These are phyloP conservation scores for Cirrhinus molitorella DNA, from an alignment of 2,797 vertebrate genomes.

Conservation along the genomic window DNA sequence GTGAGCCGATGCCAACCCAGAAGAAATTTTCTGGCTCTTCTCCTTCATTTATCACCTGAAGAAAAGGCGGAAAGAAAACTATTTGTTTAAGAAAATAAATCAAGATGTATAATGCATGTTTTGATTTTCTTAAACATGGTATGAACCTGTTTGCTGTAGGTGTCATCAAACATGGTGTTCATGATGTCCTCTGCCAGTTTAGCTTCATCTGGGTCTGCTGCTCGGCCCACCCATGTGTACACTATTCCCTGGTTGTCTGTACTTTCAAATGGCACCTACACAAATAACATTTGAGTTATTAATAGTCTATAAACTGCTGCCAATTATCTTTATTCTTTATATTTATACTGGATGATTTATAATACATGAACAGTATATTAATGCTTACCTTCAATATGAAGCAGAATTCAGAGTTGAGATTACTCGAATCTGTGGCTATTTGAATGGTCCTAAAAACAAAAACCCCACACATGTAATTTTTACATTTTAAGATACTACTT, in stretches of 20 bases:
- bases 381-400: constrained; percentile 93
- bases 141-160: constrained; percentile 96
- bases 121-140: background rate
- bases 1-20: constrained; percentile 96
- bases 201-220: constrained; percentile 94
- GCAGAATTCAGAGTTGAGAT: constrained; percentile 97
- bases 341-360: background rate
- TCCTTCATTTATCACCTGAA: constrained; percentile 94
- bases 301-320: background rate
- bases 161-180: constrained; percentile 96
- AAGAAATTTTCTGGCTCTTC: constrained; percentile 99
- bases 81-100: background rate
- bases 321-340: background rate
- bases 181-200: constrained; percentile 97
- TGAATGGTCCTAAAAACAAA: constrained; percentile 90
- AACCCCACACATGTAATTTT: background rate
- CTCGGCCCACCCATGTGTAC: constrained; percentile 97
- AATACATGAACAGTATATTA: background rate
- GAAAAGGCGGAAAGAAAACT: background rate
- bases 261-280: constrained; percentile 97
- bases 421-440: constrained; percentile 90
- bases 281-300: background rate
- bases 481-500: too few species aligned
- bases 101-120: background rate
- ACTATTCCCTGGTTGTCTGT: constrained; percentile 98